Conservation (phyloP, 2,888 invertebrate genomes). For the Notodonta dromedarius region DNA sequence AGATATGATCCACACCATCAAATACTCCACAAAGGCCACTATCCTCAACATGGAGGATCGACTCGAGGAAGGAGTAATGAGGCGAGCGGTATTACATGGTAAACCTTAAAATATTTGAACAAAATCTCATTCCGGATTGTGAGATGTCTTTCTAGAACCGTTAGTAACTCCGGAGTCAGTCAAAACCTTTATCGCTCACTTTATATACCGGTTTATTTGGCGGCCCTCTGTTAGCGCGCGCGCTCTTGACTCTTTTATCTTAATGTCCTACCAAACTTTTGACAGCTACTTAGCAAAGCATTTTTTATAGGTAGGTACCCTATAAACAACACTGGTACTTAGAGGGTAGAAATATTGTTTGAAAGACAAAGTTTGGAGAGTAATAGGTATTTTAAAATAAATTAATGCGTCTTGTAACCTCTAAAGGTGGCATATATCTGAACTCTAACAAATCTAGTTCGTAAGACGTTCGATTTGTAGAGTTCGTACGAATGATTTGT, state of each 20-base stretch:
- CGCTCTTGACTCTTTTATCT: slow-evolving; percentile 25
- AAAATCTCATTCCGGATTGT: too few relatives aligned
- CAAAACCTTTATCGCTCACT: slow-evolving; percentile 13
- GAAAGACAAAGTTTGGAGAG: not conserved
- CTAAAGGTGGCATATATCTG: not conserved
- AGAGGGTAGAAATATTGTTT: not conserved
- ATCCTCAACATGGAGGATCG: too few relatives aligned
- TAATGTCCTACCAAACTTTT: slow-evolving; percentile 38
- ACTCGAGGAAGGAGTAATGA: too few relatives aligned
- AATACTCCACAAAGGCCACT: too few relatives aligned
- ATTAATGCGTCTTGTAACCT: not conserved
- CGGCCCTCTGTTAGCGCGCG: slow-evolving; percentile 20
- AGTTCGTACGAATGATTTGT: too few relatives aligned
- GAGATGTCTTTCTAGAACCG: not conserved
- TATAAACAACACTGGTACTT: not conserved
- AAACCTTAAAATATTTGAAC: too few relatives aligned
- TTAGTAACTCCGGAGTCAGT: not conserved
- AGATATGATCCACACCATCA: too few relatives aligned
- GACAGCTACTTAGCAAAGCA: slow-evolving; percentile 38
- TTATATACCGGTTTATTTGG: slow-evolving; percentile 36
- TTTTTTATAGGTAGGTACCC: slow-evolving; percentile 9
- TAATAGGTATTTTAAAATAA: not conserved
- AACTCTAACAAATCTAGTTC: too few relatives aligned
- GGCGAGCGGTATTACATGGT: too few relatives aligned
- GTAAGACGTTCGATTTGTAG: too few relatives aligned